Conservation (phyloP, 2,797 vertebrate species). For the Perodicticus potto region DNA sequence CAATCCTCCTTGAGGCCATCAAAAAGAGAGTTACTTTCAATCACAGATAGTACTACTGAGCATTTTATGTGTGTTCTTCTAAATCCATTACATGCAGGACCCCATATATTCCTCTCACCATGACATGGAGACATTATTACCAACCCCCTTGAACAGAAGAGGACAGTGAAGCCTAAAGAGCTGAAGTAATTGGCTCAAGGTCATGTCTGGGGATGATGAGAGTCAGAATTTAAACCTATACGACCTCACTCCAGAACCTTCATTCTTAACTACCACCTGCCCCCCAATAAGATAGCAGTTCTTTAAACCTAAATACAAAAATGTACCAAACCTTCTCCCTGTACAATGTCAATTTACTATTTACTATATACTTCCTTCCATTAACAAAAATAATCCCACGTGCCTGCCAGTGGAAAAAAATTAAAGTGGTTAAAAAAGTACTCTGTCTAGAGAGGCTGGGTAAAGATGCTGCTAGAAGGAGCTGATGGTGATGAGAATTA, state of each 20-base stretch:
- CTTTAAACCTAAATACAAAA: background rate
- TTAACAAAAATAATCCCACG: background rate
- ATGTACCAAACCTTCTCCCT: background rate
- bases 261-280: background rate
- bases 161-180: background rate
- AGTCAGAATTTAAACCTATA: background rate
- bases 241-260: background rate
- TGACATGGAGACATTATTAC: background rate
- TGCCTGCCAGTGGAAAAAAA: background rate
- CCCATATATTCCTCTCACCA: background rate
- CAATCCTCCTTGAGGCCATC: background rate
- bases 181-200: background rate
- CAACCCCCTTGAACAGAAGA: background rate
- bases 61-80: conserved; percentile 1
- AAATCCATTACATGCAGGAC: background rate
- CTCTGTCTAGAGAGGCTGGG: background rate
- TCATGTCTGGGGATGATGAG: background rate
- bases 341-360: background rate
- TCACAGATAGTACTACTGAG: background rate
- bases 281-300: background rate
- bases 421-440: background rate
- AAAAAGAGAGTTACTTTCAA: conserved; percentile 40
- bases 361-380: background rate
- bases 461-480: background rate
- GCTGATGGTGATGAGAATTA: background rate